phyloP scores from a whole-genome alignment of 2,888 invertebrate species.

The Rhyacophila evoluta region DNA sequence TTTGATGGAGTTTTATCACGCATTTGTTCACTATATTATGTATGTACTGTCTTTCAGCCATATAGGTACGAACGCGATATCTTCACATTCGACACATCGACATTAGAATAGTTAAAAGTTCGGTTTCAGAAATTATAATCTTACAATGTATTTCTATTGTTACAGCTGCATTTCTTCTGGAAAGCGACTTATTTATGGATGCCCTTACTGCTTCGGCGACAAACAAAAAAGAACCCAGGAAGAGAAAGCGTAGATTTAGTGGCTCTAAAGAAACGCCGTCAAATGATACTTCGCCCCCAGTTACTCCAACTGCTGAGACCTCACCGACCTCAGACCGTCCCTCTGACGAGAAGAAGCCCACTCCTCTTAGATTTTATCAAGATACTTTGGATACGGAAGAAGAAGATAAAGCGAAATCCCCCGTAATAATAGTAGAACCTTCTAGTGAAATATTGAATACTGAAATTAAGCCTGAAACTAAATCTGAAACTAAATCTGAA shows the following conservation, averaged over 20 bases:
- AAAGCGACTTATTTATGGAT: slow-evolving; percentile 95
- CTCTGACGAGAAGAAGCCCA: slow-evolving; percentile 59
- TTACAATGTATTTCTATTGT: slow-evolving; percentile 56
- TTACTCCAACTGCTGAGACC: slow-evolving; percentile 61
- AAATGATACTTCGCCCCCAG: slow-evolving; percentile 68
- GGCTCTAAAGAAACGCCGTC: slow-evolving; percentile 75
- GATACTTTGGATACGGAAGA: slow-evolving; percentile 85
- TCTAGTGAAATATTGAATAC: slow-evolving; percentile 55
- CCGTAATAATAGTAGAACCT: slow-evolving; percentile 57
- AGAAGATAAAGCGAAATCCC: slow-evolving; percentile 70
- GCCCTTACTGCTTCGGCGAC: slow-evolving; percentile 85
- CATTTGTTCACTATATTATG: too few species aligned
- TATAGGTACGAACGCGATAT: too few species aligned
- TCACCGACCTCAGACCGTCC: slow-evolving; percentile 60
- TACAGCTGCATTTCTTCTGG: slow-evolving; percentile 81
- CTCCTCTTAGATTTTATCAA: slow-evolving; percentile 86
- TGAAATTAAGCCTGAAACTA: slow-evolving; percentile 56
- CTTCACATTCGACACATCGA: too few species aligned
- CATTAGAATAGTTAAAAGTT: too few species aligned
- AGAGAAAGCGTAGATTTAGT: slow-evolving; percentile 81
- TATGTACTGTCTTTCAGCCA: too few species aligned
- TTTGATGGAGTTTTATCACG: too few species aligned
- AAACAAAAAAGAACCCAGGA: slow-evolving; percentile 80
- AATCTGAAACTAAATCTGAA: slow-evolving; percentile 59
- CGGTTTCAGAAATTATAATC: too few species aligned